Evolutionary conservation across 2,113 vertebrate genomes (phyloP).

Genomic region (Vanacampus margaritifer): DNA sequence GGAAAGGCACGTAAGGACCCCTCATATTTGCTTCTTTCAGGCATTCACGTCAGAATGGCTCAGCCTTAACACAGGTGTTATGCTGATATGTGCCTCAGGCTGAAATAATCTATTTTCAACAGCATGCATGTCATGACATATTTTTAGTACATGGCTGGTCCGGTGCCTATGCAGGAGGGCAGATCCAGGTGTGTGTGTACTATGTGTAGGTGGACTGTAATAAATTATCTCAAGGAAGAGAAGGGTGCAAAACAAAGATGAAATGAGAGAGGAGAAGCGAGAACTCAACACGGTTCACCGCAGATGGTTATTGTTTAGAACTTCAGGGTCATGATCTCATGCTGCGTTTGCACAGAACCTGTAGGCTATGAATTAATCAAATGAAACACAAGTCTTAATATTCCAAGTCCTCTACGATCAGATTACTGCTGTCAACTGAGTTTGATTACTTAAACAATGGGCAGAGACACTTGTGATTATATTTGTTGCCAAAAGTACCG

Average conservation of each 20-base stretch:
- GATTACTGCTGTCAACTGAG: constrained; percentile 60
- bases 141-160: constrained; percentile 36
- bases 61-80: constrained; percentile 36
- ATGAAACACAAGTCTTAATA: constrained; percentile 66
- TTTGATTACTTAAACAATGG: constrained; percentile 56
- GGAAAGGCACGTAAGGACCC: constrained; percentile 5
- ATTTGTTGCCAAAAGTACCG: constrained; percentile 42
- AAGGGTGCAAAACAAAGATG: constrained; percentile 40
- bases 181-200: constrained; percentile 49
- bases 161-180: constrained; percentile 25
- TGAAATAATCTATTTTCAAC: constrained; percentile 32
- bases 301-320: constrained; percentile 95
- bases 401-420: constrained; percentile 73
- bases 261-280: constrained; percentile 52
- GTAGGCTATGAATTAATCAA: constrained; percentile 76
- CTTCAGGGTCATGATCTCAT: constrained; percentile 91
- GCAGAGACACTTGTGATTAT: constrained; percentile 60
- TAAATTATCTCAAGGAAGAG: constrained; percentile 20
- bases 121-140: constrained; percentile 53
- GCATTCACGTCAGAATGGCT: constrained; percentile 11
- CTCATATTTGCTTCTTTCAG: constrained; percentile 9
- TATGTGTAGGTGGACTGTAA: constrained; percentile 21
- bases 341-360: constrained; percentile 65
- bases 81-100: constrained; percentile 31
- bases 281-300: constrained; percentile 78